Conservation (phyloP, 2,888 invertebrate genomes). For the Dynastes maya region DNA sequence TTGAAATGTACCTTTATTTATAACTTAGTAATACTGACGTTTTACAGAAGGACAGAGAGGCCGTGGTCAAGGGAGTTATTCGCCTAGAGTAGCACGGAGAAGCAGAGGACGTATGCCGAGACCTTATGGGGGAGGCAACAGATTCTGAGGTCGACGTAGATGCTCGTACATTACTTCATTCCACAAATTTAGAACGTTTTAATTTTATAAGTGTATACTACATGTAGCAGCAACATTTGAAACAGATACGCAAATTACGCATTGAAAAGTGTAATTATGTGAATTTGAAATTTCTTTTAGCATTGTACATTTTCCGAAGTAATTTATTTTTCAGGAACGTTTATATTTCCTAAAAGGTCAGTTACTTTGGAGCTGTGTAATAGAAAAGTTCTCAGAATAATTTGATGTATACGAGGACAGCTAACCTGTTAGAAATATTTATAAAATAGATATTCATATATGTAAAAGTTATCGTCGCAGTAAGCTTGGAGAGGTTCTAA, state of each 20-base stretch:
- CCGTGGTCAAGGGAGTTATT: constrained; percentile 59
- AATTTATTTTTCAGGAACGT: not conserved
- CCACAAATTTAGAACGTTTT: constrained; percentile 45
- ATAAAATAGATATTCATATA: constrained; percentile 2
- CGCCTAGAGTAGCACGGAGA: constrained; percentile 62
- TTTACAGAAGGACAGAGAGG: constrained; percentile 49
- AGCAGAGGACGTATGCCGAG: constrained; percentile 63
- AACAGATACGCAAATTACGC: not conserved
- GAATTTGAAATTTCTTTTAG: constrained; percentile 9
- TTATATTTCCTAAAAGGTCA: not conserved
- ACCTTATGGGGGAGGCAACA: constrained; percentile 60
- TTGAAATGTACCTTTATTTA: not conserved
- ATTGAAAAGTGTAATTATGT: not conserved
- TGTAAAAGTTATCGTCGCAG: constrained; percentile 3
- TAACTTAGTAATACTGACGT: not conserved
- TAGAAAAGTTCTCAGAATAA: not conserved
- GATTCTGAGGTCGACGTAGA: constrained; percentile 46
- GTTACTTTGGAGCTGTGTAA: not conserved
- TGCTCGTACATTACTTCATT: constrained; percentile 46
- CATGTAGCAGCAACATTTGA: constrained; percentile 11
- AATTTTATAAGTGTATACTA: constrained; percentile 36
- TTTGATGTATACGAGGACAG: constrained; percentile 28
- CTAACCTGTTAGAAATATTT: not conserved
- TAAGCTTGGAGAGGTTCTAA: constrained; percentile 3
- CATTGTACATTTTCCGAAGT: constrained; percentile 4